Conservation (phyloP, 2,797 vertebrate genomes). For the Semotilus atromaculatus region DNA sequence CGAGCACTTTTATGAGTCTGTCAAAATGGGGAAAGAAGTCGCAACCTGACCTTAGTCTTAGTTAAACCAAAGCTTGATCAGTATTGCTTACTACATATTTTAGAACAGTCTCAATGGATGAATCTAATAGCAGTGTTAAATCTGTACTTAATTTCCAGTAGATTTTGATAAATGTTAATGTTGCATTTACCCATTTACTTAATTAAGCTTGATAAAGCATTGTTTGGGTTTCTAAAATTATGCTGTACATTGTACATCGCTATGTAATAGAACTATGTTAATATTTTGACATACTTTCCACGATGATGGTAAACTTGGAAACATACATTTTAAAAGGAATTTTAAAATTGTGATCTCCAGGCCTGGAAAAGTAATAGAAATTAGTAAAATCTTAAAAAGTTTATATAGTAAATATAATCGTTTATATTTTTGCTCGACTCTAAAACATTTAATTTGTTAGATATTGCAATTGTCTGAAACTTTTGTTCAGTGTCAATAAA, state of each 20-base stretch:
- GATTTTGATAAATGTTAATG: no score
- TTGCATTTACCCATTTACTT: background rate
- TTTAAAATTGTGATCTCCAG: background rate
- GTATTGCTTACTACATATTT: background rate
- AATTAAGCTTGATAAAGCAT: background rate
- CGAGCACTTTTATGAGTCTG: constrained; percentile 55
- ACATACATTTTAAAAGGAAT: background rate
- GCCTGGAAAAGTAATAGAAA: background rate
- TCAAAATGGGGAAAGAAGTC: constrained; percentile 45
- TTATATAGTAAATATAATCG: background rate
- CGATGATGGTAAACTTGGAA: background rate
- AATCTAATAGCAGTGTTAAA: background rate
- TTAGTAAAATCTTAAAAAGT: background rate
- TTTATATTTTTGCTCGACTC: no score
- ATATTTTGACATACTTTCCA: background rate
- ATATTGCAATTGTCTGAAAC: background rate
- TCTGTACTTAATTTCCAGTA: background rate
- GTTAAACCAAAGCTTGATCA: background rate
- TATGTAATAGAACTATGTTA: background rate
- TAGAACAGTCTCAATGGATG: background rate
- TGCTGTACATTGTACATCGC: no score
- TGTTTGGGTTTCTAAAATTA: background rate
- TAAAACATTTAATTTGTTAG: background rate
- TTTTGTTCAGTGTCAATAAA: background rate
- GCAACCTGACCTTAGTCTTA: constrained; percentile 17